Percentiles rank a stretch among this genome's conserved stretches.
phyloP scores from a whole-genome alignment of 1,140 invertebrate genomes.

The Habropoda laboriosa region DNA sequence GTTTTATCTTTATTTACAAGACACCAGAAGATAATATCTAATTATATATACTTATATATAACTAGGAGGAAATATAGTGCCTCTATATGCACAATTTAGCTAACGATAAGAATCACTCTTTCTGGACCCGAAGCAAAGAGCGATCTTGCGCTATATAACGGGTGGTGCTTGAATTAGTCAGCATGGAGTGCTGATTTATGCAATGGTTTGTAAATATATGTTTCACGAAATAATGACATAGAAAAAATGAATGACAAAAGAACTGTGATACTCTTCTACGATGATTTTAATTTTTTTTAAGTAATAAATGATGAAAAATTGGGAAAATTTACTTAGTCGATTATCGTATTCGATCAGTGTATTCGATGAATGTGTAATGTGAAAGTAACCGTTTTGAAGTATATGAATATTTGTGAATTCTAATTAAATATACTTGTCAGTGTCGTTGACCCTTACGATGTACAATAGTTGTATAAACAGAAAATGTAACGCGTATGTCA shows the following conservation, averaged over 20 bases:
- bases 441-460: neutral
- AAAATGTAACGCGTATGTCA: neutral
- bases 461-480: neutral
- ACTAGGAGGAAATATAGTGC: neutral
- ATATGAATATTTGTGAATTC: neutral
- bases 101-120: conserved; percentile 18
- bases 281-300: neutral
- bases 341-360: no score
- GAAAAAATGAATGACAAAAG: no score
- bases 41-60: no score
- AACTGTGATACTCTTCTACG: neutral
- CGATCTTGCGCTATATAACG: conserved; percentile 12
- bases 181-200: no score
- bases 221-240: neutral
- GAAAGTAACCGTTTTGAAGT: no score
- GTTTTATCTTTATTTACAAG: neutral
- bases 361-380: no score
- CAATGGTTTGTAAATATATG: neutral
- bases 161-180: neutral
- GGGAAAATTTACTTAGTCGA: no score
- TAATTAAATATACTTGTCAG: neutral
- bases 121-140: conserved; percentile 2
- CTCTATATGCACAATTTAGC: neutral
- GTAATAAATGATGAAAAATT: neutral
- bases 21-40: neutral